Conservation (phyloP, 2,113 vertebrate species). For the Archocentrus centrarchus region DNA sequence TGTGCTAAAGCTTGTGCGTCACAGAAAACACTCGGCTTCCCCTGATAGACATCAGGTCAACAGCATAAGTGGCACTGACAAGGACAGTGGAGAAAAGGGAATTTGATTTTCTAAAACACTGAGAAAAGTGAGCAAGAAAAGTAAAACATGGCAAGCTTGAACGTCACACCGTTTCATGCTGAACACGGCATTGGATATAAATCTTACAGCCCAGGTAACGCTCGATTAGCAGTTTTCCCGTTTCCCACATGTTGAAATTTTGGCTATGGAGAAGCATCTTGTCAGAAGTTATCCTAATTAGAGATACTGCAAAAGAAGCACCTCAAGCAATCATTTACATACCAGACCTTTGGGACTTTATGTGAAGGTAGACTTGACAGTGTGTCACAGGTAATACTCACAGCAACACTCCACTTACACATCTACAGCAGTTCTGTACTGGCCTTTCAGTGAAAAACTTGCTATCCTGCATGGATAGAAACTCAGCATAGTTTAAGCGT, state of each 20-base stretch:
- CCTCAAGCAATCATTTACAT: constrained; percentile 8
- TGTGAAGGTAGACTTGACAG: constrained; percentile 5
- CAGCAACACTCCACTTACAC: neutral
- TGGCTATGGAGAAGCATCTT: neutral
- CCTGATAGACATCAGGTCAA: constrained; percentile 32
- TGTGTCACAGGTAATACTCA: neutral
- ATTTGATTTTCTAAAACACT: neutral
- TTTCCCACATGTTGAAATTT: neutral
- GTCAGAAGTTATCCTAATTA: constrained; percentile 6
- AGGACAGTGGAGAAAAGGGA: constrained; percentile 19
- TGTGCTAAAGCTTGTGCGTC: constrained; percentile 1
- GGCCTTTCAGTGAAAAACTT: constrained; percentile 16
- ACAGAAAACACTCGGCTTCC: constrained; percentile 28
- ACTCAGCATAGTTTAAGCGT: neutral
- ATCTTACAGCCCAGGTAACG: neutral
- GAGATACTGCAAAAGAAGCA: neutral
- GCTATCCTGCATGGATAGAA: neutral
- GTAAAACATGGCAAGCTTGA: neutral
- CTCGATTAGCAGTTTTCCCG: constrained; percentile 5
- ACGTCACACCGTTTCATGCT: neutral
- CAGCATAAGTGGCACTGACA: constrained; percentile 27
- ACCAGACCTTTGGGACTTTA: constrained; percentile 1
- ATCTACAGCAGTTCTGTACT: neutral
- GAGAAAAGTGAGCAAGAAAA: neutral
- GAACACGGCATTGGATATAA: neutral